Base-by-base conservation (phyloP, 1,140 invertebrate genomes). In the Hycleus phaleratus region DNA sequence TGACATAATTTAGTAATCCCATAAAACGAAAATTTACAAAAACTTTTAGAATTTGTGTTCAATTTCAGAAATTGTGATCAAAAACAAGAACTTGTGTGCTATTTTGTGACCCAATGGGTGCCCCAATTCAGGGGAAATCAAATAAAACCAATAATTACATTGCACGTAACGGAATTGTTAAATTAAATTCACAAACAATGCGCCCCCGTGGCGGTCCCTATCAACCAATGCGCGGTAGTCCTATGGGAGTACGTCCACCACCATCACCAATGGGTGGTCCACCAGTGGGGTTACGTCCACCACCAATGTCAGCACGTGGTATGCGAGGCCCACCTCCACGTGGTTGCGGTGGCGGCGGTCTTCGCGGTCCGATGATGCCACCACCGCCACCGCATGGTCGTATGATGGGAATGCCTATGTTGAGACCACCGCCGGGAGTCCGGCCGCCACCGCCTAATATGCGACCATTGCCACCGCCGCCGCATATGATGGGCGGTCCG, bases 371-470 rank as follows among this genome's bases (percentile, higher is more conserved):
- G 11, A 58, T 62, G 51, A 61, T 61, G 12, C 60, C 59, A 38
- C 66, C 63, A 49, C 64, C 64, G 11, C 59, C 58, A 25, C 67
- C 68, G 38, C 61, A 57, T 26, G 61, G 65, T 26, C 18, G 18
- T 18, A 65, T 67, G 55, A 58, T 42, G 40, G 58, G 24, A 18
- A 18, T 18, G 18, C 18, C 18, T 1, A 18, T 18, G 18, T 18
- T 18, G 18, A 1, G 18, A 18, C 62, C 64, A 12, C 55, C 49
- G 38, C 65, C 65, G 48, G 59, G 62, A 45, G 61, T 62, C 8
- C 11, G 68, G 26, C 59, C 59, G n/a, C 69, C 68, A 39, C 66
- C 62, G 10, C 62, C 63, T 11, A 67, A 67, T 5, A 68, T 69
- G 63, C 56, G 68, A 1, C 67, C 65, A 11, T 64, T 64, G 32